Evolutionary conservation across 1,140 invertebrate genomes (phyloP).

Genomic region (Frieseomelitta varia): DNA sequence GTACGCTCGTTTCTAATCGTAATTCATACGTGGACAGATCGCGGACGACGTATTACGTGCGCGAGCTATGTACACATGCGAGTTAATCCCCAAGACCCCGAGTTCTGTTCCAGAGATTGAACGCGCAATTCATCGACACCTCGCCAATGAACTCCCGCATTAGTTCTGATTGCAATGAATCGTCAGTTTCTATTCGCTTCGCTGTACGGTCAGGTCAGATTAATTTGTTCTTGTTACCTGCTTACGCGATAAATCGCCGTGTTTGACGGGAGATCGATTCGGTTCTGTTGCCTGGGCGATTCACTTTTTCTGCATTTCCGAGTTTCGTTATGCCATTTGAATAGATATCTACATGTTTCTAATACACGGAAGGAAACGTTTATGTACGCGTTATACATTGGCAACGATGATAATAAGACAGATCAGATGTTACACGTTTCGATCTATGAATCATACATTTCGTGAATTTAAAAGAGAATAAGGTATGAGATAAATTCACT

Average conservation of each 20-base stretch:
- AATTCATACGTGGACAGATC: conserved; percentile 56
- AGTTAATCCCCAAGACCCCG: neutral
- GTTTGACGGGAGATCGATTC: neutral
- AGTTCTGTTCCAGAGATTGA: conserved; percentile 28
- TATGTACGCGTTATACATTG: neutral
- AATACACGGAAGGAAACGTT: neutral
- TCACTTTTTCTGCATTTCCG: neutral
- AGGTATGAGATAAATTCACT: neutral
- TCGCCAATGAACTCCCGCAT: neutral
- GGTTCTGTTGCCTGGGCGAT: neutral
- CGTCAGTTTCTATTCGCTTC: neutral
- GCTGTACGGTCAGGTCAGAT: neutral
- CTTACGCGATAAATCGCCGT: no score
- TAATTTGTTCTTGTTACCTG: neutral
- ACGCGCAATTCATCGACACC: neutral
- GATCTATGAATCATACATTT: no score
- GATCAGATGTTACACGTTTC: neutral
- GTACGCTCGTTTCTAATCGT: conserved; percentile 53
- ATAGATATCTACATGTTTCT: neutral
- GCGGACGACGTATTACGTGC: neutral
- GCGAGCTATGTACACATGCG: no score
- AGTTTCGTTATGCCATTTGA: no score
- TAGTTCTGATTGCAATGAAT: neutral
- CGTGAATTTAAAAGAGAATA: neutral
- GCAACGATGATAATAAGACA: neutral